Percentiles rank a stretch among this genome's conserved stretches.
These are phyloP conservation scores for Carollia perspicillata DNA, from an alignment of 2,113 vertebrate species.

Conservation along the genomic window DNA sequence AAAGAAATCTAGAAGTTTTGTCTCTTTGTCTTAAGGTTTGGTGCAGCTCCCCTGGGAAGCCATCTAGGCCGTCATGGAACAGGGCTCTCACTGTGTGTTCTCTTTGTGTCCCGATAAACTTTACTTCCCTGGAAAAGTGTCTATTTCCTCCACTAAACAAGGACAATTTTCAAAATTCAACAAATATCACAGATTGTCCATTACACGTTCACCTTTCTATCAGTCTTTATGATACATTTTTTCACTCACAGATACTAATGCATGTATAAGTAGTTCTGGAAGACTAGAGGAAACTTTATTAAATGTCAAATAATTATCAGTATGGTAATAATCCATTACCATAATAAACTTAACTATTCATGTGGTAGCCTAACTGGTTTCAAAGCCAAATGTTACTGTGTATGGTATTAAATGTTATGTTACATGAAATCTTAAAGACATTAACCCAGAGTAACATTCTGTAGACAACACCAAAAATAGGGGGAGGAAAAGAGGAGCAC, in stretches of 20 bases:
- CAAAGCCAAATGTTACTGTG: not conserved
- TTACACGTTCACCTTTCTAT: not conserved
- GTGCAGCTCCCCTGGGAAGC: not conserved
- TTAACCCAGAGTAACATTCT: not conserved
- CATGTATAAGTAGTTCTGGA: not conserved
- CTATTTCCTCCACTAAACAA: not conserved
- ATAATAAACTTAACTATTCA: conserved; percentile 3
- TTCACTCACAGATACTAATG: not conserved
- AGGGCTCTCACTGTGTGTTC: not conserved
- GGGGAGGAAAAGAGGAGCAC: not conserved
- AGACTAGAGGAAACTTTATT: not conserved
- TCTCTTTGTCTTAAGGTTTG: not conserved
- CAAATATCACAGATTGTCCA: not conserved
- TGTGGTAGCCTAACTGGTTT: not conserved
- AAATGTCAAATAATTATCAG: not conserved
- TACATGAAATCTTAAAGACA: not conserved
- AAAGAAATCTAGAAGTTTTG: not conserved
- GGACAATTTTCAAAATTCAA: not conserved
- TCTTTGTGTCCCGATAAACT: not conserved
- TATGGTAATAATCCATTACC: not conserved
- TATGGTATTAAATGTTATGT: not conserved
- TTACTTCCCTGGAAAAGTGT: not conserved
- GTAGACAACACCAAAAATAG: not conserved
- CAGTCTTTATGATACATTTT: not conserved
- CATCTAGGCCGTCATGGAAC: not conserved